Percentiles rank a stretch among this genome's conserved stretches.
Evolutionary conservation across 2,888 invertebrate genomes (phyloP).

Genomic region (Megamerina dolium): DNA sequence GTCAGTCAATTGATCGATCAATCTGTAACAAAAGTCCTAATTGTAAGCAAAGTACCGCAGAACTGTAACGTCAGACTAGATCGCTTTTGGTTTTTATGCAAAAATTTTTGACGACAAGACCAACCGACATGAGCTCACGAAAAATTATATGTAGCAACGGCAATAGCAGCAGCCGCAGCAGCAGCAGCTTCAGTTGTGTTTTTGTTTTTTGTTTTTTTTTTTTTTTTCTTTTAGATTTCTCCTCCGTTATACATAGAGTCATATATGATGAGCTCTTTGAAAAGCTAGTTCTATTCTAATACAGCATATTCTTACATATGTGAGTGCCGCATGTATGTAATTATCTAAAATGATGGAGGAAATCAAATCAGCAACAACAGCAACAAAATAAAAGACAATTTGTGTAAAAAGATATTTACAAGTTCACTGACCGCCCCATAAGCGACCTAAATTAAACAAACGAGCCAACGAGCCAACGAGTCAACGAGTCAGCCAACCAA

Average conservation of each 20-base stretch:
- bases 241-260: not conserved
- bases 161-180: slow-evolving; percentile 1
- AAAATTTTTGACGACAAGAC: slow-evolving; percentile 31
- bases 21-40: slow-evolving; percentile 29
- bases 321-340: not conserved
- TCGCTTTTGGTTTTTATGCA: slow-evolving; percentile 38
- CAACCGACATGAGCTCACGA: too few relatives aligned
- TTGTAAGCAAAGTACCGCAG: slow-evolving; percentile 36
- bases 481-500: not conserved
- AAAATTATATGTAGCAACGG: too few relatives aligned
- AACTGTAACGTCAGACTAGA: slow-evolving; percentile 35
- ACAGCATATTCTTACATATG: not conserved
- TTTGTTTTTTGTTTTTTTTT: not conserved
- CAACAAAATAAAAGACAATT: too few relatives aligned
- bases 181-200: not conserved
- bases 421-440: slow-evolving; percentile 13
- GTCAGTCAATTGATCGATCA: slow-evolving; percentile 5
- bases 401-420: too few relatives aligned
- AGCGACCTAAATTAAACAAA: not conserved
- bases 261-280: not conserved
- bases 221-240: too few relatives aligned
- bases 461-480: not conserved
- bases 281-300: not conserved
- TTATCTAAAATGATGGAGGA: not conserved
- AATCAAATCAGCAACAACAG: too few relatives aligned